Evolutionary conservation across 2,797 vertebrate genomes (phyloP).

Genomic region (Nyctibius grandis): DNA sequence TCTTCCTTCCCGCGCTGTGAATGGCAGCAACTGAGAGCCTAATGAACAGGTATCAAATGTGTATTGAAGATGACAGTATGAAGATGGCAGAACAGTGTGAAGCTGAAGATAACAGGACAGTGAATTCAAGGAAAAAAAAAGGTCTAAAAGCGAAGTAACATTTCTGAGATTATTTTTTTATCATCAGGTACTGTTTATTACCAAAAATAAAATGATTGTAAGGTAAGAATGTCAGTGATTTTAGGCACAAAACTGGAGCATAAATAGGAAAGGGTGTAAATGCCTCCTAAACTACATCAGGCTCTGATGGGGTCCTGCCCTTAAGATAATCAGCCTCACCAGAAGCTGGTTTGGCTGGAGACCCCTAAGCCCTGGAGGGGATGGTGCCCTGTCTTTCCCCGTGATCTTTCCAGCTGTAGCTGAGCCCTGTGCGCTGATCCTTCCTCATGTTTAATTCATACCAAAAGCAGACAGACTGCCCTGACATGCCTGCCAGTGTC

Average conservation of each 20-base stretch:
- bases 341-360: background rate
- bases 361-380: background rate
- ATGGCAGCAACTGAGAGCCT: background rate
- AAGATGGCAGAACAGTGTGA: background rate
- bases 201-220: background rate
- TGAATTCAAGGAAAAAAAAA: background rate
- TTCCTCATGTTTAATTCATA: background rate
- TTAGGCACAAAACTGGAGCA: background rate
- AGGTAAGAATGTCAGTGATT: background rate
- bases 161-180: background rate
- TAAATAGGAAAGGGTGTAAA: background rate
- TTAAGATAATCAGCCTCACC: background rate
- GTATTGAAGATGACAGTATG: background rate
- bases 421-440: background rate
- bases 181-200: background rate
- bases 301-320: background rate
- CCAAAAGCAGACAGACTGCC: background rate
- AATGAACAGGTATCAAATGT: background rate
- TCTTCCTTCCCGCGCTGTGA: background rate
- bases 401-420: background rate
- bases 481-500: background rate
- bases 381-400: background rate
- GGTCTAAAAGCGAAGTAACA: background rate
- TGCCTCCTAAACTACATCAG: background rate
- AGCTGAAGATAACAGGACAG: background rate